Percentiles rank a stretch among this genome's conserved stretches.
These are phyloP conservation scores for Eupleurogrammus muticus DNA, from an alignment of 2,797 vertebrate genomes.

Conservation along the genomic window DNA sequence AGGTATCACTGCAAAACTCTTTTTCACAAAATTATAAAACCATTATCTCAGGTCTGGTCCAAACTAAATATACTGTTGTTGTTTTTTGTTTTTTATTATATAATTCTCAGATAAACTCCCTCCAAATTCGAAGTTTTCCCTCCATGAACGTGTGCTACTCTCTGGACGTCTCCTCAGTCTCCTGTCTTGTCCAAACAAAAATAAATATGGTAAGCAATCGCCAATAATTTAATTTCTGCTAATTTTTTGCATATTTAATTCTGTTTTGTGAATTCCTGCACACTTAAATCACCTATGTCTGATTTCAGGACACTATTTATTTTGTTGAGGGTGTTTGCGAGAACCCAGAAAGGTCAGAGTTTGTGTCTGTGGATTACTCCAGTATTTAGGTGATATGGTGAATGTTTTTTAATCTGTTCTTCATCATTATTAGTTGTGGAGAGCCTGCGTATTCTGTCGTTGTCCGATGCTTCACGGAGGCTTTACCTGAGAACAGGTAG, in stretches of 20 bases:
- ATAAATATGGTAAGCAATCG: conserved; percentile 81
- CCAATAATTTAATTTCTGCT: not conserved
- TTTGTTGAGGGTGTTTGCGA: conserved; percentile 91
- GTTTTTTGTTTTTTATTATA: conserved; percentile 7
- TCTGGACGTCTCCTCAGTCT: conserved; percentile 88
- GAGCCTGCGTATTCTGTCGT: conserved; percentile 83
- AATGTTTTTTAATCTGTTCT: not conserved
- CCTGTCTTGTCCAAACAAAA: conserved; percentile 89
- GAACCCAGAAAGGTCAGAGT: conserved; percentile 82
- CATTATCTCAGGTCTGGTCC: not conserved
- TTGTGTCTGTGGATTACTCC: conserved; percentile 1
- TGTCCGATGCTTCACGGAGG: conserved; percentile 95
- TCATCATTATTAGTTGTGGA: conserved; percentile 69
- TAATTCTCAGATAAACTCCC: conserved; percentile 84
- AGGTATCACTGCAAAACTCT: conserved; percentile 75
- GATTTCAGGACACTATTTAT: conserved; percentile 91
- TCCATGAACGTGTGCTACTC: conserved; percentile 90
- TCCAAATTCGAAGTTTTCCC: conserved; percentile 90
- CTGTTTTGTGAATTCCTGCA: conserved; percentile 2
- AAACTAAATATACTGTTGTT: conserved; percentile 2
- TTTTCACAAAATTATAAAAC: not conserved
- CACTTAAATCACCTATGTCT: conserved; percentile 9
- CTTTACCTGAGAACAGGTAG: conserved; percentile 96
- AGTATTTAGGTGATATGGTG: not conserved
- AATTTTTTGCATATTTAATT: not conserved